Evolutionary conservation across 2,113 vertebrate species (phyloP), one percentile per base, ranked within the genome.

Genomic region (Protomyctophum bolini): DNA sequence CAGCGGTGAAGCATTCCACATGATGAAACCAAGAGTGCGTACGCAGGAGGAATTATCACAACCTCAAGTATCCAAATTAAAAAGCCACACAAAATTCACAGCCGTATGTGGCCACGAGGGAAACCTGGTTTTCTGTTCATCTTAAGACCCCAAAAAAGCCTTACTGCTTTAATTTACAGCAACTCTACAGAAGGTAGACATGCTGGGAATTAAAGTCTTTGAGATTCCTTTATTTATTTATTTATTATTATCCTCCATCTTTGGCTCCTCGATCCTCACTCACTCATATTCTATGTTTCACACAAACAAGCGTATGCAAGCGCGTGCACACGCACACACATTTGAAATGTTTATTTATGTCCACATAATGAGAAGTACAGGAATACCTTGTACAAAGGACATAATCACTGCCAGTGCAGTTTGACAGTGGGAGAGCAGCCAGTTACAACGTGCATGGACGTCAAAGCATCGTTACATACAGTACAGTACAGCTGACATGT

Each of bases 141-240:
- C 73, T 76, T 72, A 77, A 61, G 65, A 76, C 66, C 63, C 45
- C 63, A 58, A 52, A 21, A 79, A 78, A 75, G 60, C 66, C 84
- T 81, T 73, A 77, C 79, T 76, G 82, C 79, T 85, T 88, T 77
- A 77, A 83, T 80, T 83, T 84, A 48, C 15, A 77, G 70, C 15
- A 76, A 77, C 76, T 82, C 79, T 75, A 65, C 45, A 21, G 68
- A 68, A 69, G 72, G 57, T 66, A 70, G 49, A 77, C 55, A 75
- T 15, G 59, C 10, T 14, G 47, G 55, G 14, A 75, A 48, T 49
- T 15, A 0, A 15, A 80, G 10, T 81, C 82, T 78, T 83, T 56
- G 52, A 75, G 80, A 79, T 80, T n/a, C 60, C 70, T 15, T 46
- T 50, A 70, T 10, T 6, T 11, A 67, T 76, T 78, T 69, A 46